These are phyloP conservation scores for Cranoglanis bouderius DNA, from an alignment of 2,113 vertebrate species.

Conservation along the genomic window DNA sequence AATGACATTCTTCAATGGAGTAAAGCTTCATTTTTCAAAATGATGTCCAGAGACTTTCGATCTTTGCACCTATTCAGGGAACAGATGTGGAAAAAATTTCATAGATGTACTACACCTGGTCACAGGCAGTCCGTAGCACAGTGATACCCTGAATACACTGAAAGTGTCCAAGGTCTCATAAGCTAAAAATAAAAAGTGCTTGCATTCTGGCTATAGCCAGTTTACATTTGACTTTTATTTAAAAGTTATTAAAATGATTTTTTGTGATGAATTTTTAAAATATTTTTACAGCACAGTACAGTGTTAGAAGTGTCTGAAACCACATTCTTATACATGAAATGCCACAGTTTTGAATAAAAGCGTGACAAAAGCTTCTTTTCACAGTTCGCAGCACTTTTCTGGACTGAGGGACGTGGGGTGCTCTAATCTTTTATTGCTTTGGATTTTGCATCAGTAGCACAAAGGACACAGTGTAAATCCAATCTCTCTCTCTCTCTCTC, in stretches of 20 bases:
- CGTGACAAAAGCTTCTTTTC: background rate
- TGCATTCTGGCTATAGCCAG: background rate
- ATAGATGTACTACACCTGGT: slow-evolving; percentile 7
- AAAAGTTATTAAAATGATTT: background rate
- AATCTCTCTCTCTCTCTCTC: background rate
- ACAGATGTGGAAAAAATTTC: slow-evolving; percentile 24
- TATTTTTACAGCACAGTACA: background rate
- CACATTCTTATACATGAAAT: slow-evolving; percentile 10
- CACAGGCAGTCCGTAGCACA: background rate
- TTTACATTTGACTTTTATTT: background rate
- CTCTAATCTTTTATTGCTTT: slow-evolving; percentile 5
- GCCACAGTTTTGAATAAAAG: background rate
- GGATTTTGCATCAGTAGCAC: slow-evolving; percentile 28
- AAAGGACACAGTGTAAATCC: slow-evolving; percentile 14
- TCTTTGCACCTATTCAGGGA: slow-evolving; percentile 5
- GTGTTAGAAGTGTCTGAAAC: background rate
- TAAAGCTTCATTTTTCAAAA: slow-evolving; percentile 12
- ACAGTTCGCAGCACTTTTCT: background rate
- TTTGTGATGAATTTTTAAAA: too few species aligned
- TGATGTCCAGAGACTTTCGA: background rate
- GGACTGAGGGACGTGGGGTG: background rate
- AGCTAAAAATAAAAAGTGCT: background rate
- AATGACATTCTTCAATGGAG: slow-evolving; percentile 8
- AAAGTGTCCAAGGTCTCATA: background rate
- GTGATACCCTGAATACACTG: background rate